Evolutionary conservation across 92 coral and sea anemone species (phyloP), one percentile per base, ranked within the genome.

Genomic region (Phenganax stokvisi): DNA sequence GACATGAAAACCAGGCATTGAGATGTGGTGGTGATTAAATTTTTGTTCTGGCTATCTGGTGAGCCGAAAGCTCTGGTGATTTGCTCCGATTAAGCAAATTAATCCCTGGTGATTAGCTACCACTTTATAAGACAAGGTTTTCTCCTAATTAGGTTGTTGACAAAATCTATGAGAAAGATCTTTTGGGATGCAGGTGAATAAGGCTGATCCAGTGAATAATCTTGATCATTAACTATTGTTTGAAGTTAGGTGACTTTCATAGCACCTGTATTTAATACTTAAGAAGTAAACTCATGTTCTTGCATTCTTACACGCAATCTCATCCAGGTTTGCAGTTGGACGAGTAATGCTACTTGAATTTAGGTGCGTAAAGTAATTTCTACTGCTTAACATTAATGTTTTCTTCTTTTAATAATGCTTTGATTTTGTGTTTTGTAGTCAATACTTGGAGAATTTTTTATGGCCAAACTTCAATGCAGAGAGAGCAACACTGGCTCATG

Each of bases 261-360:
- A 17, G 11, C 2, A 15, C 2, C 10, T 10, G 25, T 28, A 11
- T 10, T 28, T 69, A 69, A 11, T 13, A 25, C 51, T 5, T 37
- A 5, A 37, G 47, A 5, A 37, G 5, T 1, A 37, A 37, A 2
- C 47, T 37, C 3, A 37, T 37, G 2, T 65, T 16, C 0, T 74
- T 53, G 0, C 30, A 0, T 3, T 37, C 51, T 53, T 28, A 25
- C 7, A 12, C 17, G 66, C 60, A 8, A 64, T 15, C 17, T 61
- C 1, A 78, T 84, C 51, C 76, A 94, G 98, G 84, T 94, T 94
- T 89, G 82, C 97, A 29, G 85, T 92, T 51, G 89, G 90, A 69
- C 89, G 93, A 69, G 87, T 88, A 69, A 92, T 94, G 98, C 96
- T 94, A 57, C 65, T 94, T 51, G 98, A 94, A 69, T 94, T 94